Conservation (phyloP, 2,888 invertebrate species). For the Scaptomyza flava region DNA sequence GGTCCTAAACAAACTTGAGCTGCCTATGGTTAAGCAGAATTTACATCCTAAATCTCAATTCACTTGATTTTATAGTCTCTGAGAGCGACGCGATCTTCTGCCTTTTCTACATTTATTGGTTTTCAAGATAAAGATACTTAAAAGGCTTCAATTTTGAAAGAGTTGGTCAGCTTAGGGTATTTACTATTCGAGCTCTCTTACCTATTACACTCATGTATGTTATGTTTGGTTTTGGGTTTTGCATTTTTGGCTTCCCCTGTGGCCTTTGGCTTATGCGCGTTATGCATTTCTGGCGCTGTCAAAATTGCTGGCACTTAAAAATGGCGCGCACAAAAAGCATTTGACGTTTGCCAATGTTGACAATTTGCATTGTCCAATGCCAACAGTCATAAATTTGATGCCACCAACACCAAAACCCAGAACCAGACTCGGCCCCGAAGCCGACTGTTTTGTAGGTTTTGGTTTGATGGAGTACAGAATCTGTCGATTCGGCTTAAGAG, state of each 20-base stretch:
- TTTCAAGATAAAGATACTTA: too few species aligned
- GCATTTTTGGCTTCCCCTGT: background rate
- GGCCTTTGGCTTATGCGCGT: constrained; percentile 22
- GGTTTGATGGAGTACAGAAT: constrained; percentile 16
- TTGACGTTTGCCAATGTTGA: constrained; percentile 63
- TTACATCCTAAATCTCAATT: too few species aligned
- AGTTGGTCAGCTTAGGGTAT: background rate
- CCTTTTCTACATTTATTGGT: too few species aligned
- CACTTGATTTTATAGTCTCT: too few species aligned
- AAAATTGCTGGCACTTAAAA: constrained; percentile 60
- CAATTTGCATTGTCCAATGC: constrained; percentile 62
- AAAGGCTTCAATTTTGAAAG: too few species aligned
- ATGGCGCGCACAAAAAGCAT: constrained; percentile 45
- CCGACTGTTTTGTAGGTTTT: background rate
- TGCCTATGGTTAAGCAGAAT: too few species aligned
- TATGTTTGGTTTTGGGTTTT: background rate
- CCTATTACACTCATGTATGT: background rate
- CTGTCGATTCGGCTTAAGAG: constrained; percentile 1
- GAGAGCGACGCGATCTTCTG: too few species aligned
- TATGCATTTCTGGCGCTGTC: constrained; percentile 49
- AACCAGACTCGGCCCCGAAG: background rate
- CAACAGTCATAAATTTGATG: constrained; percentile 74
- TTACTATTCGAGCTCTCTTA: background rate
- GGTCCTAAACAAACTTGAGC: background rate
- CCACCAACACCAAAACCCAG: constrained; percentile 58